Conservation (phyloP, 2,888 invertebrate species). For the Heliconius charithonia region DNA sequence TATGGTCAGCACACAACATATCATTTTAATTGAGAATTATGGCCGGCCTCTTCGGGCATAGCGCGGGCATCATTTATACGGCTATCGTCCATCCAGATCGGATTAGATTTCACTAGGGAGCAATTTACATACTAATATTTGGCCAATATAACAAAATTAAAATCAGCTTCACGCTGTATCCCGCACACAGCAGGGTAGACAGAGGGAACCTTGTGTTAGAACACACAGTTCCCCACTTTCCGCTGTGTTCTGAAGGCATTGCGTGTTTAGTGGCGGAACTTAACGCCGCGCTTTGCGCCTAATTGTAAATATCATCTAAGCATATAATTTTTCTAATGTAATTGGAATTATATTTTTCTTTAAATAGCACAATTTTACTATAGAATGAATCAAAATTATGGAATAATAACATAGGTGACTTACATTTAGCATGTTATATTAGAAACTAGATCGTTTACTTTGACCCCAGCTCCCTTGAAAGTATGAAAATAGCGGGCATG, state of each 20-base stretch:
- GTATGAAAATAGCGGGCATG: not conserved
- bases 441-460: not conserved
- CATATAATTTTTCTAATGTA: not conserved
- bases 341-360: not conserved
- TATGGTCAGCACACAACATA: not conserved
- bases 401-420: not conserved
- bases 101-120: conserved; percentile 14
- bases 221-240: too few species aligned
- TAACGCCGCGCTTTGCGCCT: too few species aligned
- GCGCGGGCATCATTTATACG: conserved; percentile 10
- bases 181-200: too few species aligned
- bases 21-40: conserved; percentile 15
- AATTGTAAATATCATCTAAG: too few species aligned
- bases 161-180: too few species aligned
- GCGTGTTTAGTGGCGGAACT: too few species aligned
- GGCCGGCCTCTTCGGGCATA: conserved; percentile 3
- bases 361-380: not conserved
- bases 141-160: conserved; percentile 6
- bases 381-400: not conserved
- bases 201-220: too few species aligned
- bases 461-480: not conserved
- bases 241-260: too few species aligned
- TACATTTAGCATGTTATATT: conserved; percentile 12
- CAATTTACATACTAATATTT: conserved; percentile 23
- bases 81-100: not conserved